Conservation (phyloP, 2,797 vertebrate genomes). For the Cirrhinus molitorella region DNA sequence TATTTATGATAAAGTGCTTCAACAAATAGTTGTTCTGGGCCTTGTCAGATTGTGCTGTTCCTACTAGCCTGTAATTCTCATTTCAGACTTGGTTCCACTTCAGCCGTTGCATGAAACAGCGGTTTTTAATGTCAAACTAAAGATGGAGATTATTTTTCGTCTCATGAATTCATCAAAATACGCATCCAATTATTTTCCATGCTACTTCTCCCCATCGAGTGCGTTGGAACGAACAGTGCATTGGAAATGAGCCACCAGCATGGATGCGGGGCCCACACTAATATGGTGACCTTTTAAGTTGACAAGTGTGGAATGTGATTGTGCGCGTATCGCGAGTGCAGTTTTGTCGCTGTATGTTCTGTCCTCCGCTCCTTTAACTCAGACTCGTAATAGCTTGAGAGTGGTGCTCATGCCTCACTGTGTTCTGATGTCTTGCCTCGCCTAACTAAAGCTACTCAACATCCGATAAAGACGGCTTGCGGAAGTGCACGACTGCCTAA, state of each 20-base stretch:
- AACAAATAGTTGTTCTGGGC: background rate
- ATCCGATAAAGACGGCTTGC: conserved; percentile 6
- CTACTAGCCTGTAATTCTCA: conserved; percentile 17
- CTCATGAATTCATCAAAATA: conserved; percentile 42
- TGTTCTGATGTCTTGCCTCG: conserved; percentile 17
- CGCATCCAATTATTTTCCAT: conserved; percentile 45
- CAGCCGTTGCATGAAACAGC: conserved; percentile 31
- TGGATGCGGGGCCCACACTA: conserved; percentile 62
- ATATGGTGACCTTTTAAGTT: conserved; percentile 80
- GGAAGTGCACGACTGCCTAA: background rate
- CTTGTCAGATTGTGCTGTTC: conserved; percentile 24
- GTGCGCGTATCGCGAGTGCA: conserved; percentile 40
- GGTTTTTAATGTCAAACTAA: conserved; percentile 47
- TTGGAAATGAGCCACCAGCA: conserved; percentile 54
- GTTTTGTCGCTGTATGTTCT: conserved; percentile 66
- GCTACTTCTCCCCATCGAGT: conserved; percentile 40
- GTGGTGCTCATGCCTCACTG: conserved; percentile 60
- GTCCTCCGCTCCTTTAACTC: conserved; percentile 56
- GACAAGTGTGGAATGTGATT: conserved; percentile 80
- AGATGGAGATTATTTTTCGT: conserved; percentile 50
- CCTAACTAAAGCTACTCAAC: background rate
- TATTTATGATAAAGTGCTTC: conserved; percentile 7
- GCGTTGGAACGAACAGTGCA: conserved; percentile 41
- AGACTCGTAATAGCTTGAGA: conserved; percentile 21
- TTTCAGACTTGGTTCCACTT: conserved; percentile 36